Conservation (phyloP, 2,113 vertebrate genomes). For the Stigmatopora nigra region DNA sequence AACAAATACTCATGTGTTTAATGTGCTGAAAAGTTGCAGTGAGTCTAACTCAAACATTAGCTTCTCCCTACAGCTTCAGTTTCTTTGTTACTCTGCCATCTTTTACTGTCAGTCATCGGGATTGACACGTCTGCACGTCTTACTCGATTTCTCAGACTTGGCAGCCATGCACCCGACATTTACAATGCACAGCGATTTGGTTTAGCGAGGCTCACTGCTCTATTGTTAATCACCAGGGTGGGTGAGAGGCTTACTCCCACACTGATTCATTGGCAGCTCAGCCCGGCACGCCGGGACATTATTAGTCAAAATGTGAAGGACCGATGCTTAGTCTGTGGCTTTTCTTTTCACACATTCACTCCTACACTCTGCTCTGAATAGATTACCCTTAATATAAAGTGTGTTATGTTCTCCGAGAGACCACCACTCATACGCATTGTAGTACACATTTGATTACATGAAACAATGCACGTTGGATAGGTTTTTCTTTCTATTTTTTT, state of each 20-base stretch:
- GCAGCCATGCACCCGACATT: conserved; percentile 32
- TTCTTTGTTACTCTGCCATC: conserved; percentile 30
- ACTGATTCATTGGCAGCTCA: conserved; percentile 49
- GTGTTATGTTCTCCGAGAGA: conserved; percentile 1
- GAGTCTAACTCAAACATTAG: conserved; percentile 34
- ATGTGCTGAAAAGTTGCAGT: conserved; percentile 12
- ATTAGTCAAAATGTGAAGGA: conserved; percentile 44
- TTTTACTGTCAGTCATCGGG: conserved; percentile 50
- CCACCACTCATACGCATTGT: conserved; percentile 5
- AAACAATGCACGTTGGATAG: not conserved
- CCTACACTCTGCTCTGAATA: conserved; percentile 30
- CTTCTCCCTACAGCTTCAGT: conserved; percentile 34
- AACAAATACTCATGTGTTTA: conserved; percentile 33
- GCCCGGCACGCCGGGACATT: conserved; percentile 41
- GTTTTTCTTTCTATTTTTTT: not conserved
- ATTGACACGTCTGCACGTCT: conserved; percentile 44
- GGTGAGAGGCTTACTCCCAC: conserved; percentile 55
- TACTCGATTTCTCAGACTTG: conserved; percentile 32
- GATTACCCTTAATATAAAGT: conserved; percentile 11
- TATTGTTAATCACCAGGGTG: conserved; percentile 55
- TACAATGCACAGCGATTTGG: conserved; percentile 42
- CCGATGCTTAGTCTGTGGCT: conserved; percentile 20
- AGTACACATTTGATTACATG: not conserved
- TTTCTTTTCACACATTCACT: conserved; percentile 27
- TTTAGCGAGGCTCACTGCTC: conserved; percentile 40